These are phyloP conservation scores for Drosophila cognata DNA, from an alignment of 2,888 invertebrate species.

Conservation along the genomic window DNA sequence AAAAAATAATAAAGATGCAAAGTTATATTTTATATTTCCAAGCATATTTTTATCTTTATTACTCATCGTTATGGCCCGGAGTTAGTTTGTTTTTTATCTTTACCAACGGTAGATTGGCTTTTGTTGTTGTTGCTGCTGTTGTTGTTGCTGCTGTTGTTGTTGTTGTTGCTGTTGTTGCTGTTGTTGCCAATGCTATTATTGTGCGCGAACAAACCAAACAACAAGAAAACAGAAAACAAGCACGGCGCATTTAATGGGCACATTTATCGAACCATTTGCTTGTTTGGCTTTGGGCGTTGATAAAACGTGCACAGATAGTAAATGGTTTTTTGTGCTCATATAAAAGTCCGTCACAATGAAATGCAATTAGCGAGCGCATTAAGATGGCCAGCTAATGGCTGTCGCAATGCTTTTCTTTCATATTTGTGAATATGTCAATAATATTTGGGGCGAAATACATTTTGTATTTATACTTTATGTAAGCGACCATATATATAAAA, in stretches of 20 bases:
- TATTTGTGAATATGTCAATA: neutral
- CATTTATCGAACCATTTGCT: conserved; percentile 63
- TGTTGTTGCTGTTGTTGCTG: conserved; percentile 16
- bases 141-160: conserved; percentile 8
- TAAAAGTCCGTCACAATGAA: conserved; percentile 56
- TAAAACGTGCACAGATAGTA: conserved; percentile 58
- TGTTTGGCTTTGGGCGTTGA: conserved; percentile 48
- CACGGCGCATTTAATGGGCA: conserved; percentile 64
- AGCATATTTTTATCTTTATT: conserved; percentile 39
- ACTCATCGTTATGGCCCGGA: conserved; percentile 41
- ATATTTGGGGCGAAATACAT: neutral
- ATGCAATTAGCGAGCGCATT: conserved; percentile 56
- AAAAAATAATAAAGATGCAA: neutral
- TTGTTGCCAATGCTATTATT: conserved; percentile 13
- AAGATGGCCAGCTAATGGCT: conserved; percentile 12
- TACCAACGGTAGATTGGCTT: conserved; percentile 60
- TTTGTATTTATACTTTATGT: neutral
- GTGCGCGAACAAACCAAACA: conserved; percentile 13
- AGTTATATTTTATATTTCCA: neutral
- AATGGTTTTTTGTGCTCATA: conserved; percentile 42
- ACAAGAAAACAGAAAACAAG: conserved; percentile 16
- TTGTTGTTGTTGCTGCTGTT: conserved; percentile 22
- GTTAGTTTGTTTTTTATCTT: conserved; percentile 44
- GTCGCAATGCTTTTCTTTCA: neutral
- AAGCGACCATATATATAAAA: neutral